Base-by-base conservation (phyloP, 1,140 invertebrate genomes). In the Ladona fulva region DNA sequence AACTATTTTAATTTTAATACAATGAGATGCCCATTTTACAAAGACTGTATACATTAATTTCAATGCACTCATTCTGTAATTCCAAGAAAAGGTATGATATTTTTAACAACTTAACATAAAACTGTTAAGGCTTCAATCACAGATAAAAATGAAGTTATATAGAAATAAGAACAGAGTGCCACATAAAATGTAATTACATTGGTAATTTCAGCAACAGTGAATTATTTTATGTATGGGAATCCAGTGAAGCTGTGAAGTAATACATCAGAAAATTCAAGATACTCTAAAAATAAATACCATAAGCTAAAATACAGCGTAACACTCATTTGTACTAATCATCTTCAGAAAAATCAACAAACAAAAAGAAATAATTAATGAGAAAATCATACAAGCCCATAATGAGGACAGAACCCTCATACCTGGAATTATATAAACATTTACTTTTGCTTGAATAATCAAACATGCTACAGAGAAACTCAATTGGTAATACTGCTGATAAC, bases 271-370 rank as follows among this genome's bases (percentile, higher is more conserved):
- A 66, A 66, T 66, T 37, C 29, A 66, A 19, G 52, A 66, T 66
- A 66, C 29, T 19, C 52, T 66, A 66, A 19, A 66, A 66, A 66
- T 66, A 66, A 66, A 66, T 66, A 66, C 52, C 52, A 66, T 1
- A 66, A 66, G 52, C 52, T 66, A 66, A 66, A 66, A 66, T 66
- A 66, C 52, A 66, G 52, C 52, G n/a, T 66, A 66, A 66, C 14
- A 66, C 52, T 66, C 52, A 66, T 66, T 66, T 66, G 52, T 66
- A 66, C 52, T 66, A 66, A 66, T 66, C n/a, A 66, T 66, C n/a
- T 66, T 22, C n/a, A 22, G 52, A 16, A 66, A 19, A 66, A 22
- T 66, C 52, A 66, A 66, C 52, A 16, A 66, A 66, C 52, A 66
- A 66, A 3, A 12, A 66, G n/a, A 16, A 66, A 19, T 66, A 16